These are phyloP conservation scores for Busseola fusca DNA, from an alignment of 2,888 invertebrate genomes.

Conservation along the genomic window DNA sequence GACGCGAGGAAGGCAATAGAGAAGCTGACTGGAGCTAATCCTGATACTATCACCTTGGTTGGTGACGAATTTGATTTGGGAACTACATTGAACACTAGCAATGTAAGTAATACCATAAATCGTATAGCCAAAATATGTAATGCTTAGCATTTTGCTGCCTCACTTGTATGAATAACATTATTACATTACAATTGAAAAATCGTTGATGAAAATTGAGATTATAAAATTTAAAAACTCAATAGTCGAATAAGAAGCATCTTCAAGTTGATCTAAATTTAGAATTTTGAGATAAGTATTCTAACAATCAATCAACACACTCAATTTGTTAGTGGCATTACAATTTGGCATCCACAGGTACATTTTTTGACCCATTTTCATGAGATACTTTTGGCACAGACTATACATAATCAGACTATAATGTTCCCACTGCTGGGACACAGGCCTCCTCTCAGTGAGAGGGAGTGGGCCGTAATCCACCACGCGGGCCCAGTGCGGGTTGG, in stretches of 20 bases:
- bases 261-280: neutral
- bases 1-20: constrained; percentile 88
- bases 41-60: constrained; percentile 84
- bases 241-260: neutral
- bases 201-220: neutral
- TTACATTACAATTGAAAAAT: neutral
- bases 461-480: too few relatives aligned
- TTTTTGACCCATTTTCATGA: neutral
- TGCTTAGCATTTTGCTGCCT: neutral
- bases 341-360: neutral
- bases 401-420: too few relatives aligned
- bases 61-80: constrained; percentile 87
- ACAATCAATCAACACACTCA: neutral
- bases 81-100: constrained; percentile 81
- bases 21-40: constrained; percentile 85
- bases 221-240: neutral
- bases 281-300: neutral
- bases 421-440: too few relatives aligned
- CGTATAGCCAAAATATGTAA: neutral
- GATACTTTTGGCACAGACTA: neutral
- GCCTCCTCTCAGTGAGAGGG: too few relatives aligned
- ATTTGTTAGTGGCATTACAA: too few relatives aligned
- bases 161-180: neutral
- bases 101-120: constrained; percentile 74
- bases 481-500: too few relatives aligned